Conservation (phyloP, 2,113 vertebrate species). For the Podarcis raffonei region DNA sequence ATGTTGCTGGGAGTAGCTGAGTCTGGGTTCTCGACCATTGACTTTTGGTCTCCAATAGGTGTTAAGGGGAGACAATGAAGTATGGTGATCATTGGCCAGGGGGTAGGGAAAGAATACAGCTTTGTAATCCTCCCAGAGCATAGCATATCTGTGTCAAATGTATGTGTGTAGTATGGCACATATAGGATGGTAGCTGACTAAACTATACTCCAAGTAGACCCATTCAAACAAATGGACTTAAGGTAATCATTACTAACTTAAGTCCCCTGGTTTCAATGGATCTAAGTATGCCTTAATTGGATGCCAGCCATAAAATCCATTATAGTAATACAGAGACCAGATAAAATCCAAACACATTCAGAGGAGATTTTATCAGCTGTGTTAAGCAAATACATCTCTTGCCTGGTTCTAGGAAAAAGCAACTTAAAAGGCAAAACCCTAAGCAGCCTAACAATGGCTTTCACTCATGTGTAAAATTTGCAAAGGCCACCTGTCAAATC, state of each 20-base stretch:
- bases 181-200: too few species aligned
- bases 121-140: neutral
- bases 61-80: neutral
- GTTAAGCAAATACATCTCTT: conserved; percentile 57
- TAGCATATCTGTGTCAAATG: neutral
- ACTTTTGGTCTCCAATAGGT: neutral
- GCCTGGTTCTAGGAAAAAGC: conserved; percentile 60
- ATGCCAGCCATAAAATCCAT: neutral
- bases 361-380: conserved; percentile 59
- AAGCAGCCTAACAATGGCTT: conserved; percentile 66
- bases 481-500: conserved; percentile 74
- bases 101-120: neutral
- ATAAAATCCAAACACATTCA: conserved; percentile 43
- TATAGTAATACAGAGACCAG: conserved; percentile 2
- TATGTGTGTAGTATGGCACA: neutral
- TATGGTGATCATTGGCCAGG: neutral
- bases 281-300: too few species aligned
- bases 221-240: too few species aligned
- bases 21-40: neutral
- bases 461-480: conserved; percentile 74
- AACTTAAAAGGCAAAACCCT: conserved; percentile 67
- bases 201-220: too few species aligned
- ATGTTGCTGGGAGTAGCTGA: neutral
- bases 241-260: too few species aligned
- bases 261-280: too few species aligned